phyloP scores from a whole-genome alignment of 2,113 vertebrate species.

The Phalacrocorax brasilianus region DNA sequence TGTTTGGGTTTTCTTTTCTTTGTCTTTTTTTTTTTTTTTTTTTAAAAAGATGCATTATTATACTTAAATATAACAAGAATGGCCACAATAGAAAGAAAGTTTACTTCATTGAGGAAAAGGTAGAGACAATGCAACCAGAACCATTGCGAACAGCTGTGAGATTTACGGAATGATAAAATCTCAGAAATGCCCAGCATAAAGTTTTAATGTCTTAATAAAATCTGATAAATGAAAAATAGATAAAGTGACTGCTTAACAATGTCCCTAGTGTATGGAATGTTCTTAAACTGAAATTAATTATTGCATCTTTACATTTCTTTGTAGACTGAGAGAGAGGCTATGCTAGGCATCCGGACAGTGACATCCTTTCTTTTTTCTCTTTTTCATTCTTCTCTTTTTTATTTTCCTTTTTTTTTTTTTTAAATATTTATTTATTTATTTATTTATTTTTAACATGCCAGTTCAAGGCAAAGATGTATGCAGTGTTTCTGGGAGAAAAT shows the following conservation, averaged over 20 bases:
- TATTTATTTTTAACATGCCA: background rate
- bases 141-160: background rate
- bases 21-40: background rate
- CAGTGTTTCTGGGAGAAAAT: background rate
- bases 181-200: constrained; percentile 34
- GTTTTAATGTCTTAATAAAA: constrained; percentile 58
- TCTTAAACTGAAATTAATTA: constrained; percentile 59
- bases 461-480: background rate
- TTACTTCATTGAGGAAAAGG: background rate
- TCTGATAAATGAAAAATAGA: constrained; percentile 59
- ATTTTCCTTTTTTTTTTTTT: background rate
- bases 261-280: constrained; percentile 41
- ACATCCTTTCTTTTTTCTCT: constrained; percentile 24
- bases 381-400: background rate
- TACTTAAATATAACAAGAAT: background rate
- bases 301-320: constrained; percentile 57
- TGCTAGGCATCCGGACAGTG: constrained; percentile 7
- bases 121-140: background rate
- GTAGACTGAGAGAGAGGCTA: constrained; percentile 14
- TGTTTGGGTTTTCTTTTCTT: background rate
- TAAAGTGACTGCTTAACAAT: constrained; percentile 51
- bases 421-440: no score
- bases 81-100: background rate
- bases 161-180: constrained; percentile 25
- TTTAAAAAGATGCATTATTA: background rate